Evolutionary conservation across 2,113 vertebrate species (phyloP).

Genomic region (Struthio camelus): DNA sequence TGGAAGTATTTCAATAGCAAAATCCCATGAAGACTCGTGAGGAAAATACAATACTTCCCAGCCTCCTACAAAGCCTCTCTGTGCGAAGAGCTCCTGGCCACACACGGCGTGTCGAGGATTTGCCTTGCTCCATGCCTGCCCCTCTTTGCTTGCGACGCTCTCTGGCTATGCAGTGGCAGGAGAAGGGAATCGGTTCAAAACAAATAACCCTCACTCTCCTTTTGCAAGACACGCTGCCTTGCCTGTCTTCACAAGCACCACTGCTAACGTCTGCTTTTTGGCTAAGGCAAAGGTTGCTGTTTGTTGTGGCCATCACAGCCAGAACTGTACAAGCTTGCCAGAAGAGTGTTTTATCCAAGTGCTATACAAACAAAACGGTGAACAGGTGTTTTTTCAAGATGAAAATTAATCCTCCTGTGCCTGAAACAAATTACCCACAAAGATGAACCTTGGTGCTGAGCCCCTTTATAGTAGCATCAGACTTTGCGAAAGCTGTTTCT

Average conservation of each 20-base stretch:
- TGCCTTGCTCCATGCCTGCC: not conserved
- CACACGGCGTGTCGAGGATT: not conserved
- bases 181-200: not conserved
- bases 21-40: too few species aligned
- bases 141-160: not conserved
- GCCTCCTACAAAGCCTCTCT: not conserved
- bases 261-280: not conserved
- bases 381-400: not conserved
- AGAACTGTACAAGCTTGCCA: not conserved
- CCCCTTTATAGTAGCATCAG: not conserved
- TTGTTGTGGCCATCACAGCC: not conserved
- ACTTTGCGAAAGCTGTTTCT: not conserved
- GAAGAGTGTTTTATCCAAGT: not conserved
- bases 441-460: not conserved
- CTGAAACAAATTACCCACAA: not conserved
- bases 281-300: not conserved
- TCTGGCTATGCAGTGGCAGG: not conserved
- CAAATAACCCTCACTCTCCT: not conserved
- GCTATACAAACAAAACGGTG: not conserved
- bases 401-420: not conserved
- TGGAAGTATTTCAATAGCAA: not conserved
- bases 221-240: not conserved
- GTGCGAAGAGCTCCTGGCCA: not conserved
- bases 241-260: not conserved
- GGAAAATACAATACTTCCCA: not conserved